Evolutionary conservation across 2,888 invertebrate genomes (phyloP), one percentile per base, ranked within the genome.

Genomic region (Rapana venosa): DNA sequence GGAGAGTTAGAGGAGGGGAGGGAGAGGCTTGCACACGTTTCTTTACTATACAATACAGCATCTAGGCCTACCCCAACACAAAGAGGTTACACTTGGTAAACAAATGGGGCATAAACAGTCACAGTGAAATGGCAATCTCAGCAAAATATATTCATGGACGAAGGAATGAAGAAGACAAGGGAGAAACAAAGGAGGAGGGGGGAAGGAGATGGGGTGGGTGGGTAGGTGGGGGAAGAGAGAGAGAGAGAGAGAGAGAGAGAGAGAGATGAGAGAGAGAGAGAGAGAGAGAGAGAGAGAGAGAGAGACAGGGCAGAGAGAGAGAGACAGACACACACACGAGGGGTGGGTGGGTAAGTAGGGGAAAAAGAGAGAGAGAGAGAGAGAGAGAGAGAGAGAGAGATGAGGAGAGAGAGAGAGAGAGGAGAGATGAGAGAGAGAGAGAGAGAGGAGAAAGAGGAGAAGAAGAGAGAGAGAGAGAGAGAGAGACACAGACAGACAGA

Each of bases 151-250:
- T 47, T 47, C 47, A 47, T 47, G 8, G 47, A 47, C 8, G 47
- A 47, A 47, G 47, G 47, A 47, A 47, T 47, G 47, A 8, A 47
- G 8, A n/a, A 47, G 8, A 47, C 47, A 47, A 47, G 47, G 47
- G 47, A 47, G 47, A 8, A 47, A 47, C 47, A 47, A n/a, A 26
- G 47, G 36, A 47, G 47, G 83, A 26, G 22, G 20, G 22, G 83
- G 26, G 11, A 36, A 11, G 15, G 83, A 83, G 83, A 79, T n/a
- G n/a, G n/a, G n/a, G n/a, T n/a, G n/a, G n/a, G n/a, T n/a, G n/a
- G n/a, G n/a, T n/a, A n/a, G n/a, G n/a, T n/a, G n/a, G n/a, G n/a
- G 83, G 47, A 26, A 26, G 56, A 83, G 83, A 83, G 83, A 83
- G 47, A 22, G 47, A 35, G 15, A 35, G 32, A 17, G 35, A 22